Conservation (phyloP, 2,797 vertebrate genomes). For the Aphelocoma californica region DNA sequence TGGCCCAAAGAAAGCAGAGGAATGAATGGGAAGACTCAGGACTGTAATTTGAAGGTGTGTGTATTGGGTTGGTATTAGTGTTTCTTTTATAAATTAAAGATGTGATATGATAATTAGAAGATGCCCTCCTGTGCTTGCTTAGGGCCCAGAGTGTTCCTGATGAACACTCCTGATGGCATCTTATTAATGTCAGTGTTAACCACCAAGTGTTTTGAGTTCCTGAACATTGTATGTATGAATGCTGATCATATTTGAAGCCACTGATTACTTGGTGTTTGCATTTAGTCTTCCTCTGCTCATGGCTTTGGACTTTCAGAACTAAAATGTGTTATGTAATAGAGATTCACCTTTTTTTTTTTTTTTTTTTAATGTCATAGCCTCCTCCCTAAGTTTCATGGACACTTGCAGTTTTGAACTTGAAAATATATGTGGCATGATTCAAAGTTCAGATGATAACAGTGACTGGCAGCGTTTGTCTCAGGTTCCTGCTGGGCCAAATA, state of each 20-base stretch:
- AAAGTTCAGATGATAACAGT: conserved; percentile 74
- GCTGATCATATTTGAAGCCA: background rate
- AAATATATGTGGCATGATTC: conserved; percentile 93
- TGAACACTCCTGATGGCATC: background rate
- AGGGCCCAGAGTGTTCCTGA: background rate
- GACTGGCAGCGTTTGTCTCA: conserved; percentile 79
- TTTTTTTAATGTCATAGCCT: conserved; percentile 60
- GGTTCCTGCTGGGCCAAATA: conserved; percentile 75
- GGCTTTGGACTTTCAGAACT: background rate
- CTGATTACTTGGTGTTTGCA: background rate
- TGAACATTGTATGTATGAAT: background rate
- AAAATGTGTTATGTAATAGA: background rate
- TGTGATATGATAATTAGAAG: background rate
- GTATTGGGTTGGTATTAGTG: background rate
- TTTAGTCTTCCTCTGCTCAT: background rate
- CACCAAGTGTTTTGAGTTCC: background rate
- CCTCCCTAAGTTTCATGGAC: conserved; percentile 87
- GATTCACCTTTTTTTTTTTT: background rate
- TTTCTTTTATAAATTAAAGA: background rate
- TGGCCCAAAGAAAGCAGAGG: background rate
- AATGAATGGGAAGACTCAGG: background rate
- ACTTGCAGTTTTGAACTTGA: conserved; percentile 90
- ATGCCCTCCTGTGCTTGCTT: background rate
- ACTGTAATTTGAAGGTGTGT: background rate
- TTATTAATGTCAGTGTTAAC: background rate